A percentile compares a stretch with the other conserved stretches of the same genome.
These are phyloP conservation scores for Athalia rosae DNA, from an alignment of 2,888 invertebrate species.

Conservation along the genomic window DNA sequence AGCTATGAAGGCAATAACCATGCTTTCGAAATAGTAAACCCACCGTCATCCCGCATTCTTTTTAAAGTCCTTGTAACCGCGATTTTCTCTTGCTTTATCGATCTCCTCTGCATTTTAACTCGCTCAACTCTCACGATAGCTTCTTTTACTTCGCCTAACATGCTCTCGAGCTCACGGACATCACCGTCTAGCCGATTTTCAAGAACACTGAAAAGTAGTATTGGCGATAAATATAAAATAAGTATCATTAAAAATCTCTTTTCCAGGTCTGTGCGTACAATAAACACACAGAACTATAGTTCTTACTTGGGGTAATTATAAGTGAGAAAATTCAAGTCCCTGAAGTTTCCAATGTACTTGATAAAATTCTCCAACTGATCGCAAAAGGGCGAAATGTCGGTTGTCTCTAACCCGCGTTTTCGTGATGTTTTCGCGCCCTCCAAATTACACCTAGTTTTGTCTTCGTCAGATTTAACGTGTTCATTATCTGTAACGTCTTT, in stretches of 20 bases:
- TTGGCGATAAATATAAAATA: not conserved
- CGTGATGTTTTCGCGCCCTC: too few relatives aligned
- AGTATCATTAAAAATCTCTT: not conserved
- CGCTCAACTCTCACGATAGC: constrained; percentile 61
- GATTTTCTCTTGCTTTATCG: constrained; percentile 62
- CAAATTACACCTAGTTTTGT: too few relatives aligned
- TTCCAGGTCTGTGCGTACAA: not conserved
- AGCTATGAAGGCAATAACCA: not conserved
- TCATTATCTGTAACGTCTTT: too few relatives aligned
- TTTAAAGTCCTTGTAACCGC: constrained; percentile 58
- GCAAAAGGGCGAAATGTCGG: constrained; percentile 56
- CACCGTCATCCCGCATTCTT: constrained; percentile 66
- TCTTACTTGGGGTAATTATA: constrained; percentile 61
- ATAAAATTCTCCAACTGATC: constrained; percentile 61
- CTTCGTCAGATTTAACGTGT: too few relatives aligned
- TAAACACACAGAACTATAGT: not conserved
- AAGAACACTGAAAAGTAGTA: constrained; percentile 55
- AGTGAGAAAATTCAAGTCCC: constrained; percentile 56
- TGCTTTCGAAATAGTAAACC: constrained; percentile 13
- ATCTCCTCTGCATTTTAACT: constrained; percentile 62
- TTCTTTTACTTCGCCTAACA: constrained; percentile 65
- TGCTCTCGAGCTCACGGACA: constrained; percentile 63
- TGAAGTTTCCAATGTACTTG: constrained; percentile 55
- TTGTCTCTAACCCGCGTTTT: constrained; percentile 48
- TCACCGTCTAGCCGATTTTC: constrained; percentile 60